Evolutionary conservation across 2,797 vertebrate species (phyloP), one percentile per base, ranked within the genome.

Genomic region (Acanthopagrus latus): DNA sequence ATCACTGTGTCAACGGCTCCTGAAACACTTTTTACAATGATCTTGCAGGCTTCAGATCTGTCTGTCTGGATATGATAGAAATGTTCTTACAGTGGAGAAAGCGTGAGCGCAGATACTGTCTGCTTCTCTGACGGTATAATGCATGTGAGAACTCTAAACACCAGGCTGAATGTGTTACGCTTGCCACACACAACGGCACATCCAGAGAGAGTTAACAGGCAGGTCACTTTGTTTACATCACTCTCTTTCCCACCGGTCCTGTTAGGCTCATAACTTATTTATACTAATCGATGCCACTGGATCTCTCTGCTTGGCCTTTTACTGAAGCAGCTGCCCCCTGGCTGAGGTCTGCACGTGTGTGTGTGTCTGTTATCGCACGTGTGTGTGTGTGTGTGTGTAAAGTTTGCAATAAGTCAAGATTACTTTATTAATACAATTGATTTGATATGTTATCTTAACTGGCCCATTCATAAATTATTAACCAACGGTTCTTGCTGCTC

Each of bases 221-320:
- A 78, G 64, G 67, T 76, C 33, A 25, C 27, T 82, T 21, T 70
- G 66, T 76, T 76, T 63, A 76, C 76, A 70, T n/a, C 33, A 52
- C 46, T 71, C 29, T 14, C 1, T 10, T 3, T 78, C 82, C 78
- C 82, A 29, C 3, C 7, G 41, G 71, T 72, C 51, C 68, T 68
- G 43, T 84, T 57, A 52, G 58, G 16, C 78, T 89, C 84, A 89
- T 89, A 62, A 76, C 17, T 86, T 89, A 90, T 92, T 92, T 33
- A 90, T 72, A 69, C 33, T 50, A 46, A 82, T 86, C 52, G 5
- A 80, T 81, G 68, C 70, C 46, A 0, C 58, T 56, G 80, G 86
- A 80, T 72, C 69, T 80, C 56, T 74, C 21, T 43, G 67, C 63
- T 76, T 3, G 71, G 20, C 4, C 3, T 29, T 58, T 59, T 70